Evolutionary conservation across 2,797 vertebrate genomes (phyloP).

Genomic region (Synanceia verrucosa): DNA sequence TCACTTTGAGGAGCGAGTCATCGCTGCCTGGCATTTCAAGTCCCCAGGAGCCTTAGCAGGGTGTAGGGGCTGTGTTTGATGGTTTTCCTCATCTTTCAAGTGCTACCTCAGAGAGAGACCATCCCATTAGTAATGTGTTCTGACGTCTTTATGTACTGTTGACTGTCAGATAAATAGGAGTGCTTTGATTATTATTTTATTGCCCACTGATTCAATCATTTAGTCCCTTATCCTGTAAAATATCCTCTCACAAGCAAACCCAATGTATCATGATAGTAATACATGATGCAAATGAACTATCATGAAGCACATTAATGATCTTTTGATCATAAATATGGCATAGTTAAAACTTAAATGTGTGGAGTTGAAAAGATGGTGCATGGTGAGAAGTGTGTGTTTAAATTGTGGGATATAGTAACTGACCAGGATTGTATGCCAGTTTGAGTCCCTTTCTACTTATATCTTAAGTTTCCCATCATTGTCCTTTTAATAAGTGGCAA

Average conservation of each 20-base stretch:
- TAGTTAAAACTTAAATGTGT: neutral
- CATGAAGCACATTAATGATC: neutral
- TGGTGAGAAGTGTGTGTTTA: neutral
- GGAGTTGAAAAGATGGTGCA: neutral
- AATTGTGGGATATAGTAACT: neutral
- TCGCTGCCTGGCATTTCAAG: constrained; percentile 28
- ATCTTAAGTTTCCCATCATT: neutral
- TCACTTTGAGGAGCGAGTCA: constrained; percentile 42
- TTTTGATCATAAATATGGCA: neutral
- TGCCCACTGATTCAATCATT: neutral
- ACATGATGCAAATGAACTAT: neutral
- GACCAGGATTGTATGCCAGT: neutral
- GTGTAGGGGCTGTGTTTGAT: constrained; percentile 32
- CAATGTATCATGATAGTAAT: neutral
- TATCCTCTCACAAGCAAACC: neutral
- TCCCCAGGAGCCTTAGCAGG: constrained; percentile 28
- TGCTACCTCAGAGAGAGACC: constrained; percentile 31
- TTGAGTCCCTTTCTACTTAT: neutral
- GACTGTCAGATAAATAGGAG: constrained; percentile 14
- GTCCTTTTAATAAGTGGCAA: neutral
- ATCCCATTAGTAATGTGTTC: constrained; percentile 25
- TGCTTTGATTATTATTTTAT: constrained; percentile 8
- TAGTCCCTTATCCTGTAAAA: neutral
- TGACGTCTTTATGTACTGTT: constrained; percentile 2
- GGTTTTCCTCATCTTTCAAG: constrained; percentile 39